A percentile compares a stretch with the other conserved stretches of the same genome.
phyloP scores from a whole-genome alignment of 1,140 invertebrate genomes.

The Battus philenor region DNA sequence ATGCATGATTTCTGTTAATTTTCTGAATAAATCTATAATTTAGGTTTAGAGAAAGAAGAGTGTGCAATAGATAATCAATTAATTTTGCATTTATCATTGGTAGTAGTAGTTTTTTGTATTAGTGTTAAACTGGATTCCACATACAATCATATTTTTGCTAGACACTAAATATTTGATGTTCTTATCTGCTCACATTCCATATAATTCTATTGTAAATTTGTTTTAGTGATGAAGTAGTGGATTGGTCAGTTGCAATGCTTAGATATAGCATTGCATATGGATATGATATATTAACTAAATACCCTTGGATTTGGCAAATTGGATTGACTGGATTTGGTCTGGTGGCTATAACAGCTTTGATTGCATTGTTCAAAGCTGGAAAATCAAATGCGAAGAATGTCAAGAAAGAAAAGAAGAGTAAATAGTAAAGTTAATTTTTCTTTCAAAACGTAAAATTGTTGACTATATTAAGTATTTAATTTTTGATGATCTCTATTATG shows the following conservation, averaged over 20 bases:
- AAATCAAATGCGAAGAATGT: slow-evolving; percentile 71
- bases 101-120: too few species aligned
- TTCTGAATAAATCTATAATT: too few species aligned
- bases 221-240: slow-evolving; percentile 84
- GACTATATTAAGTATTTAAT: background rate
- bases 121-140: too few species aligned
- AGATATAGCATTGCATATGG: slow-evolving; percentile 68
- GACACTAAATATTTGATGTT: too few species aligned
- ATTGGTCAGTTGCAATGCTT: slow-evolving; percentile 70
- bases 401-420: slow-evolving; percentile 77
- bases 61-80: too few species aligned
- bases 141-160: too few species aligned
- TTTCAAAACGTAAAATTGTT: background rate
- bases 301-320: slow-evolving; percentile 83
- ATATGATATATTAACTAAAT: slow-evolving; percentile 78
- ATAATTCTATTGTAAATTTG: too few species aligned
- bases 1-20: too few species aligned
- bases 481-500: background rate
- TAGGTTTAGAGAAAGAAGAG: too few species aligned
- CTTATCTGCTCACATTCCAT: too few species aligned
- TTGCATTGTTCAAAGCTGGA: slow-evolving; percentile 69
- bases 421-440: slow-evolving; percentile 28
- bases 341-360: slow-evolving; percentile 76
- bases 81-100: too few species aligned
- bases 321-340: slow-evolving; percentile 78